Base-by-base conservation (phyloP, 2,797 vertebrate genomes). In the Tragelaphus eurycerus region DNA sequence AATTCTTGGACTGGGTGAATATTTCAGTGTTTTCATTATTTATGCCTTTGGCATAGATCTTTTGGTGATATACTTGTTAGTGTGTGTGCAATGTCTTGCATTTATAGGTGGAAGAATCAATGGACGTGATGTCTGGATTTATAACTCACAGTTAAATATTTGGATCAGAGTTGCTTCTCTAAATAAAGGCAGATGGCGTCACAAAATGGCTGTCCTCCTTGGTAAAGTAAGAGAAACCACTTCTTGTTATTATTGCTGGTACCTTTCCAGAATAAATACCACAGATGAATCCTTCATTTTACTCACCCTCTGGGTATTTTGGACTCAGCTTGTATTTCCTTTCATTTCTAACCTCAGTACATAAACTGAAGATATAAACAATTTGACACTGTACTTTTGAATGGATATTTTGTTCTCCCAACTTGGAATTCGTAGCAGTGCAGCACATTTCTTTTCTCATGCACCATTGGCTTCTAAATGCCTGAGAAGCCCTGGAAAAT, bases 151-250 rank as follows among this genome's bases (percentile, higher is more conserved):
- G 97, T 99, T 99, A 97, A 99, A 99, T 98, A 99, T 99, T 97
- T 99, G 99, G 99, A 99, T 99, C 99, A 98, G 99, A 99, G 99
- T 99, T 97, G 99, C 99, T 89, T 99, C 99, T 90, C 99, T 99
- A 79, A 99, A 99, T 99, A 99, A 99, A 99, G 99, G 99, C 97
- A 99, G 99, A 98, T 99, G 99, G 99, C 99, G 99, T 98, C 99
- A 99, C 98, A 99, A 99, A 98, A 99, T 99, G 99, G 99, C 99
- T 16, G 99, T 99, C 93, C 99, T 99, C 52, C 99, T 99, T 98
- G 99, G 99, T 97, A 99, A 99, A 99, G 99, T 99, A 98, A 99
- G 98, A 97, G 97, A 98, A 98, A 93, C 96, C 54, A 89, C 93
- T 96, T 85, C 84, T 93, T 86, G 57, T 96, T 94, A 97, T 64